Evolutionary conservation across 2,888 invertebrate species (phyloP).

Genomic region (Apamea sordens): DNA sequence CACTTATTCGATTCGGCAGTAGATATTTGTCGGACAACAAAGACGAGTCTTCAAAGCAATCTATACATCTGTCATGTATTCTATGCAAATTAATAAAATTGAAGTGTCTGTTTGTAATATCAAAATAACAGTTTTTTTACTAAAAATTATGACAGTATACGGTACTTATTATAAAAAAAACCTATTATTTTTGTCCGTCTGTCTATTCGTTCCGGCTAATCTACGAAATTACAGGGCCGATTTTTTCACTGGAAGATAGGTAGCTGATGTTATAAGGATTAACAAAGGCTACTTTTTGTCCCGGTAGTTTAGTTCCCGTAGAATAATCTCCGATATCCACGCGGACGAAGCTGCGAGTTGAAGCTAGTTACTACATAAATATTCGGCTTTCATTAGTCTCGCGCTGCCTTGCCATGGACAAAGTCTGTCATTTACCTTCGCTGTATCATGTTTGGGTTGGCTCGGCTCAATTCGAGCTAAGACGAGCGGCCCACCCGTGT

Average conservation of each 20-base stretch:
- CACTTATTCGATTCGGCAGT: neutral
- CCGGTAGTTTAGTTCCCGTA: no score
- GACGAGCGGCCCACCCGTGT: neutral
- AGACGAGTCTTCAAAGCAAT: neutral
- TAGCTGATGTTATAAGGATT: no score
- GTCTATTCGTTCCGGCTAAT: neutral
- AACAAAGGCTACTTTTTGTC: no score
- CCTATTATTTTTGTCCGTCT: neutral
- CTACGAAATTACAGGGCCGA: neutral
- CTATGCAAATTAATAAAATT: no score
- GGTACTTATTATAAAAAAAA: neutral
- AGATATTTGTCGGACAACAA: neutral
- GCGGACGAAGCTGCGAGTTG: no score
- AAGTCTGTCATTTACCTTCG: neutral
- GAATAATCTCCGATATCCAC: neutral
- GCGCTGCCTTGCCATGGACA: neutral
- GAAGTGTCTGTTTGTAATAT: no score
- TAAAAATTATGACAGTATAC: no score
- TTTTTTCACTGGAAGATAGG: no score
- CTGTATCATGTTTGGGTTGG: neutral
- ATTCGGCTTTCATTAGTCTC: neutral
- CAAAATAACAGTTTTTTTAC: no score
- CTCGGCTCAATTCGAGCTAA: neutral
- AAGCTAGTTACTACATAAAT: neutral
- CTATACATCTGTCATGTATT: no score